Evolutionary conservation across 2,888 invertebrate genomes (phyloP), one percentile per base, ranked within the genome.

Genomic region (Hydraecia micacea): DNA sequence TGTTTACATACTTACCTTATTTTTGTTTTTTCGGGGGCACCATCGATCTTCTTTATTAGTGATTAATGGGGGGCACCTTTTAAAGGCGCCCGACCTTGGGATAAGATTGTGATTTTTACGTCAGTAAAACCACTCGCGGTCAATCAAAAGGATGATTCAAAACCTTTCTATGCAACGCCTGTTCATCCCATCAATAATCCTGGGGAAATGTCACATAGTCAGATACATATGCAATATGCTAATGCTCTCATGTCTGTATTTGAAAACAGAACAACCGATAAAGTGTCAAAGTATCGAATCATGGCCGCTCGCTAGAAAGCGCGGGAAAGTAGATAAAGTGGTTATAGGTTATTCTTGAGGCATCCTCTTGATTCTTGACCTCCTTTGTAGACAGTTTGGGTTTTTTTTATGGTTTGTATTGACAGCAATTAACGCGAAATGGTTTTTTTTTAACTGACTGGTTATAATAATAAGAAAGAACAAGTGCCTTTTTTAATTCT

Each of bases 261-360:
- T 36, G 6, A 69, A 52, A 55, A 69, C n/a, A 15, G 36, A 52
- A 36, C 49, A 66, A 49, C 46, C 39, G 58, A 73, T 76, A 25
- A 55, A 75, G 63, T 79, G 67, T 75, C 71, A 69, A 46, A 71
- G 52, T 63, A 52, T 71, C 55, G 67, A 42, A 74, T 73, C 28
- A 75, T 67, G 77, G 70, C 46, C 69, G 70, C 60, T 42, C 77
- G 49, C 77, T 88, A 88, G 87, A 88, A 88, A 88, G 87, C 73
- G 80, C 88, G 85, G 85, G 87, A 88, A 88, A 87, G 85, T 75
- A 52, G 77, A 71, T 79, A 77, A 71, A 75, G 79, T 83, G 79
- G 77, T 28, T 79, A 73, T 77, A 73, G 70, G 79, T 66, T 36
- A 62, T 68, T 79, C 83, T 81, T 67, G 77, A 76, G 25, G 68